Evolutionary conservation across 2,888 invertebrate species (phyloP), one percentile per base, ranked within the genome.

Genomic region (Auanema sp.): DNA sequence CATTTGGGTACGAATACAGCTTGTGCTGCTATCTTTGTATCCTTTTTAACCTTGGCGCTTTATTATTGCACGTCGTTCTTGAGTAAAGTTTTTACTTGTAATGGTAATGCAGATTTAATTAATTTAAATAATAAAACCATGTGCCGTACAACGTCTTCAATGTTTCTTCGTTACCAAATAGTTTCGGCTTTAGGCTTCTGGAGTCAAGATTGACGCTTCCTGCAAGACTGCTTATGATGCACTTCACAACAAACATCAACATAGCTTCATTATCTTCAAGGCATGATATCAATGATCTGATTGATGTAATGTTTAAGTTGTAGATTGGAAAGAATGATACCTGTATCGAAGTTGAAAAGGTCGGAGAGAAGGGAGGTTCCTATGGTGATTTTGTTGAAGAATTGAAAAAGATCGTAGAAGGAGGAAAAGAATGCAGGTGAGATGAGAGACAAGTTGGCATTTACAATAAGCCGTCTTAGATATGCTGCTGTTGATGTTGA

Each of bases 401-500:
- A 50, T 68, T 77, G 66, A 71, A 66, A 60, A 76, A 79, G 65
- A 57, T 65, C 10, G 76, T 81, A 53, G 80, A 77, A 54, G 77
- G 75, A 55, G 83, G 83, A 64, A 81, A 83, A 63, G 81, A 83
- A 65, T 83, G 83, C 76, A 75, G 83, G 64, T 76, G 47, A 44
- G 3, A 18, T 5, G 3, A n/a, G 47, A 47, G 11, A 18, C 16
- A 47, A 47, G 18, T 47, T 3, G 3, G 10, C 24, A n/a, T 5
- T 18, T 5, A 52, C 3, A n/a, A 16, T 11, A 10, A 52, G 11
- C n/a, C 24, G n/a, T 10, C 62, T 10, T 23, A 76, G 76, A 69
- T 83, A 83, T 63, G 83, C 81, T 24, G 83, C 82, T 47, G 83
- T 83, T 23, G 83, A 83, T 53, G 82, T 83, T 23, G 80, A 83